These are phyloP conservation scores for Aleiodes alternator DNA, from an alignment of 2,888 invertebrate species.

Conservation along the genomic window DNA sequence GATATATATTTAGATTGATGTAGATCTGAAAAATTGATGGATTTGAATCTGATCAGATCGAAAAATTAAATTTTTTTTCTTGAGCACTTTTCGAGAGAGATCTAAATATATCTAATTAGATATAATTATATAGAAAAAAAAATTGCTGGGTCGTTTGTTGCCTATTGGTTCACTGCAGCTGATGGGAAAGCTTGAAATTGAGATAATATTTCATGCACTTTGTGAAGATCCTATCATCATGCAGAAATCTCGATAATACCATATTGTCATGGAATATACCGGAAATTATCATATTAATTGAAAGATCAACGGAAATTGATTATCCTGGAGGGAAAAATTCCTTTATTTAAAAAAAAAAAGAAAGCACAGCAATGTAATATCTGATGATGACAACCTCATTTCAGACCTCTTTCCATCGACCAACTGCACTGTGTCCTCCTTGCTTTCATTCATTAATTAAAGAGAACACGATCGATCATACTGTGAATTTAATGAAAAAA, in stretches of 20 bases:
- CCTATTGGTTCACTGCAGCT: not conserved
- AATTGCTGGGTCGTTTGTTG: too few species aligned
- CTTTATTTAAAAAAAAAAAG: constrained; percentile 4
- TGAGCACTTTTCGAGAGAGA: too few species aligned
- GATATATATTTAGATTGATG: too few species aligned
- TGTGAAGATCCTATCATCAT: too few species aligned
- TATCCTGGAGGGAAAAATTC: not conserved
- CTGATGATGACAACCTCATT: constrained; percentile 23
- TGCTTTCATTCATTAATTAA: constrained; percentile 49
- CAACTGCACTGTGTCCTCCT: not conserved
- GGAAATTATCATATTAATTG: constrained; percentile 7
- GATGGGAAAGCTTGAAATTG: too few species aligned
- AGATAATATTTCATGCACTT: too few species aligned
- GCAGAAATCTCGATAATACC: constrained; percentile 1
- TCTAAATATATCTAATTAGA: too few species aligned
- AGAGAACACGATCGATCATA: constrained; percentile 47
- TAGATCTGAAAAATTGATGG: too few species aligned
- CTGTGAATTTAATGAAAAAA: constrained; percentile 28
- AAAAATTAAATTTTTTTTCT: too few species aligned
- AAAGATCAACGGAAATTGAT: constrained; percentile 6
- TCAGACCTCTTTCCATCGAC: not conserved
- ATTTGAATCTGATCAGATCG: too few species aligned
- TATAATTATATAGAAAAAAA: too few species aligned
- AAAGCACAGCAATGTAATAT: constrained; percentile 19
- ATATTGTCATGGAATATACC: not conserved